These are phyloP conservation scores for Eurytoma adleriae DNA, from an alignment of 2,888 invertebrate genomes.

Conservation along the genomic window DNA sequence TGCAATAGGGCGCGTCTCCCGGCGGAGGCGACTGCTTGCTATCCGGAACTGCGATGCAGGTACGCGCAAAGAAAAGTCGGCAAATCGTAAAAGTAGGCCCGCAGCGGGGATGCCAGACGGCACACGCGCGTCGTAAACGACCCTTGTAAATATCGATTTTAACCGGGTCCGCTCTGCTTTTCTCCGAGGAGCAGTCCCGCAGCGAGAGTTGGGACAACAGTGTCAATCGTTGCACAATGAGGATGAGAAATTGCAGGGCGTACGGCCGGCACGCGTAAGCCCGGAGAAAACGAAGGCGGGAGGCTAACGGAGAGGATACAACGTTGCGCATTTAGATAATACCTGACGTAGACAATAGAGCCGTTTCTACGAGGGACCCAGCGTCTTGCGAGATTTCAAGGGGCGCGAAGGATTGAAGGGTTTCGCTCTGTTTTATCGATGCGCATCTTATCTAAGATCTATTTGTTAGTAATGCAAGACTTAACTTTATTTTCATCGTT, in stretches of 20 bases:
- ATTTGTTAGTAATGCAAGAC: too few relatives aligned
- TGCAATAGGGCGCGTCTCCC: constrained; percentile 7
- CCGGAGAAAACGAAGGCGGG: background rate
- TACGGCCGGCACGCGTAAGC: background rate
- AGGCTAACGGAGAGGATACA: background rate
- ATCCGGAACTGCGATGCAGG: background rate
- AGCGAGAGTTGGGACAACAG: constrained; percentile 59
- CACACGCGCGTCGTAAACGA: constrained; percentile 51
- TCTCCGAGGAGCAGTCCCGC: constrained; percentile 13
- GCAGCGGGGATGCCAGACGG: background rate
- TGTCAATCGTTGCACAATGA: constrained; percentile 59
- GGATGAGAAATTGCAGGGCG: constrained; percentile 41
- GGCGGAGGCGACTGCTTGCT: too few relatives aligned
- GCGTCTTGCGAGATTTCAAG: too few relatives aligned
- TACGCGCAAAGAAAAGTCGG: background rate
- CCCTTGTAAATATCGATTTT: constrained; percentile 56
- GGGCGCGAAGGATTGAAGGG: too few relatives aligned
- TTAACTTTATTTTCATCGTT: too few relatives aligned
- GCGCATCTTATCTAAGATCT: too few relatives aligned
- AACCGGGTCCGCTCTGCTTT: constrained; percentile 21
- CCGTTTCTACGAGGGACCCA: too few relatives aligned
- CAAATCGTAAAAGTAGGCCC: constrained; percentile 21
- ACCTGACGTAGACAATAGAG: too few relatives aligned
- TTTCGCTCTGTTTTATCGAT: too few relatives aligned
- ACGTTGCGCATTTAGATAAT: too few relatives aligned